A percentile compares a stretch with the other conserved stretches of the same genome.
Conservation (phyloP, 2,888 invertebrate genomes). For the Callinectes sapidus region DNA sequence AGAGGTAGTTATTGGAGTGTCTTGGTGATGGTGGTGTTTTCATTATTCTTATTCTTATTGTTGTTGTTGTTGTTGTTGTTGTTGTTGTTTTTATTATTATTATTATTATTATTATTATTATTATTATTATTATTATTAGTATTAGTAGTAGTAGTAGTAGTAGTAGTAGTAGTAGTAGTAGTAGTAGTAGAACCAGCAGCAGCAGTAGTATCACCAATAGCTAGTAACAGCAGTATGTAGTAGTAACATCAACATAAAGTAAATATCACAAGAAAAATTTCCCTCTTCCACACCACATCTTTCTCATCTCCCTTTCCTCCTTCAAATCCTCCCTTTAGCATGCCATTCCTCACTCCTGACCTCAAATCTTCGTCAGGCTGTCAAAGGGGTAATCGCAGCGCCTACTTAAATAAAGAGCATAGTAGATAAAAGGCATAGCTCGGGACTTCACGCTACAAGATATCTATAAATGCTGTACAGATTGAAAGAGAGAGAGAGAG, state of each 20-base stretch:
- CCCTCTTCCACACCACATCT: neutral
- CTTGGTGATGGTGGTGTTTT: neutral
- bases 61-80: neutral
- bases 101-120: neutral
- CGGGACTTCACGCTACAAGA: neutral
- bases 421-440: neutral
- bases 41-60: neutral
- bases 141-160: slow-evolving; percentile 9
- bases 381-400: neutral
- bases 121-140: neutral
- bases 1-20: no score
- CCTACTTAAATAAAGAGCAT: neutral
- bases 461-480: neutral
- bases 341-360: neutral
- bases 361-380: neutral
- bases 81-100: neutral
- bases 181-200: neutral
- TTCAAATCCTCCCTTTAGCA: neutral
- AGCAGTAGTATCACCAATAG: neutral
- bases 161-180: slow-evolving; percentile 1
- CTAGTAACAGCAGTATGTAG: no score
- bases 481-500: neutral
- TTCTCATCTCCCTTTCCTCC: neutral
- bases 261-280: neutral
- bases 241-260: neutral